Evolutionary conservation across 92 coral and sea anemone species (phyloP).

Genomic region (Porites rus): DNA sequence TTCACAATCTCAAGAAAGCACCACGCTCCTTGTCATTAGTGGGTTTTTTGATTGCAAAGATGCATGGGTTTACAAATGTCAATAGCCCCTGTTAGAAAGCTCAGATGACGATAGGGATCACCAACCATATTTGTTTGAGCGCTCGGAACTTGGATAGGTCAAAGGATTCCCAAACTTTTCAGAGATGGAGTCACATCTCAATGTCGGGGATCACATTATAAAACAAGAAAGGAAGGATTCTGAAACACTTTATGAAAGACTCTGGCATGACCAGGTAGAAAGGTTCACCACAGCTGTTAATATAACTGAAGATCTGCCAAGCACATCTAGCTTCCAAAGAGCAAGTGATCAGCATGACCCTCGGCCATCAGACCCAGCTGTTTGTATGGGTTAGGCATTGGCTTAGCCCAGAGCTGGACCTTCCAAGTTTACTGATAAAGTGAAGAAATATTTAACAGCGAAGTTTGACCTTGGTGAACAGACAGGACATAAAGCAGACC

Average conservation of each 20-base stretch:
- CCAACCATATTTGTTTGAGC: constrained; percentile 43
- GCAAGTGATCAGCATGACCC: not conserved
- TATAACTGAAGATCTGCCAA: constrained; percentile 33
- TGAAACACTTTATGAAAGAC: constrained; percentile 31
- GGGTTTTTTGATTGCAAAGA: not conserved
- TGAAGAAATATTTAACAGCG: constrained; percentile 48
- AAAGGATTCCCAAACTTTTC: constrained; percentile 31
- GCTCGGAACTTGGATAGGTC: not conserved
- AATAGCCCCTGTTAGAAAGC: constrained; percentile 13
- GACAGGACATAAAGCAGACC: constrained; percentile 70
- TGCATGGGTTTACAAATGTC: not conserved
- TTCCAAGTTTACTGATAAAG: constrained; percentile 47
- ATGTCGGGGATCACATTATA: constrained; percentile 35
- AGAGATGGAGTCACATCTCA: not conserved
- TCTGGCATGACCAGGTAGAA: constrained; percentile 48
- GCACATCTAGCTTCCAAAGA: not conserved
- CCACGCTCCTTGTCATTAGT: constrained; percentile 15
- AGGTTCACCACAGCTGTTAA: constrained; percentile 57
- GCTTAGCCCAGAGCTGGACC: constrained; percentile 48
- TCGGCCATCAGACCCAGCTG: constrained; percentile 17
- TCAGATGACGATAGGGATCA: not conserved
- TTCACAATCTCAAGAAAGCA: constrained; percentile 34
- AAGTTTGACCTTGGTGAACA: constrained; percentile 64
- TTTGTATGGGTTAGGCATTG: constrained; percentile 73
- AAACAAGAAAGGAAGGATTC: constrained; percentile 35